Base-by-base conservation (phyloP, 2,797 vertebrate species). In the Spea hammondii region DNA sequence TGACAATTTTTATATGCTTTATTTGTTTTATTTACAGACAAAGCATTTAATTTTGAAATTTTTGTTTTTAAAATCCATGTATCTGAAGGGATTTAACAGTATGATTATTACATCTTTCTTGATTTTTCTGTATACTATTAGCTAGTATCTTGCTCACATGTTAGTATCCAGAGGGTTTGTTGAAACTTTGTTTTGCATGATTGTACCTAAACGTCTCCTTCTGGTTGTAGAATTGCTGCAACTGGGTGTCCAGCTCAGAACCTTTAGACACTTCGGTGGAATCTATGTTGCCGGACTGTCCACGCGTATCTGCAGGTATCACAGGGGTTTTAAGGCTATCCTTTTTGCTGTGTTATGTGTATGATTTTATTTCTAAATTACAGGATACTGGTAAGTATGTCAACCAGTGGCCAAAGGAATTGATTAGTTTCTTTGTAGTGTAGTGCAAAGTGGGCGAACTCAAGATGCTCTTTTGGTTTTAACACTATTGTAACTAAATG, bases 211-310 rank as follows among this genome's bases (percentile, higher is more conserved):
- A 47, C 32, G 0, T 4, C 6, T 47, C 10, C 11, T 44, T 45
- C 6, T 81, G 65, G 80, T 87, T 86, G 57, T 89, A 99, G 97
- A 95, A 93, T 86, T 98, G 96, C 89, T 94, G 94, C 88, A 99
- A 99, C 86, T 99, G 97, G 97, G 96, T 99, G 71, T 98, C 96
- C 10, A 98, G 96, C 90, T 92, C 96, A 0, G 96, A 98, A 84
- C 94, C 96, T 0, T 83, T 99, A 87, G 96, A 99, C 88, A 94
- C 95, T 0, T 92, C 91, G 0, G 92, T 98, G 91, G 96, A 98
- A 53, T 92, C 96, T 83, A 97, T 98, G 96, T 91, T 98, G 72
- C 95, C 95, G 0, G 97, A 98, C 87, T 99, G 97, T 80, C 96
- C 95, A 45, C 91, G 95, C 14, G 93, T 98, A 84, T 99, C 97